phyloP scores from a whole-genome alignment of 1,140 invertebrate genomes.

The Leptestheria dahalacensis region DNA sequence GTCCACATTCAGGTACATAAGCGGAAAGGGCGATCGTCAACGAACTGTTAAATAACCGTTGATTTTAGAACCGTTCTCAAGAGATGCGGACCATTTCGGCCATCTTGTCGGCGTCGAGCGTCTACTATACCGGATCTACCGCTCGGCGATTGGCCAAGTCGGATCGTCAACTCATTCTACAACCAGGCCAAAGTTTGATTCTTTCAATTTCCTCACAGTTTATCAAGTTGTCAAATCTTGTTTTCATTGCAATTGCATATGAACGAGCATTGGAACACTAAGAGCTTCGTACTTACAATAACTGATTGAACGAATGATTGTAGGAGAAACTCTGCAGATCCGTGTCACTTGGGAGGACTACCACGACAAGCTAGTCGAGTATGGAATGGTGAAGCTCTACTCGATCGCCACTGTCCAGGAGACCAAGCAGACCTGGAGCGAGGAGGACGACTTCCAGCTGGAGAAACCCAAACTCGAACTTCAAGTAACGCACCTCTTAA shows the following conservation, averaged over 20 bases:
- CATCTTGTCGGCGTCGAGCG: conserved; percentile 44
- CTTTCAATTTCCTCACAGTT: background rate
- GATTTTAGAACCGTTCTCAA: conserved; percentile 39
- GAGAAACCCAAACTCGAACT: conserved; percentile 49
- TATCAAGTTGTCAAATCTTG: no score
- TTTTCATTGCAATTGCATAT: no score
- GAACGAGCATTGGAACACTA: no score
- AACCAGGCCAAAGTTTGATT: background rate
- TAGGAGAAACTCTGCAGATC: conserved; percentile 41
- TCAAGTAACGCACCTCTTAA: background rate
- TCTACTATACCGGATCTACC: conserved; percentile 60
- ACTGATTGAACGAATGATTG: background rate
- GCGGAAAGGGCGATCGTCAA: no score
- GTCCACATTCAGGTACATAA: conserved; percentile 41
- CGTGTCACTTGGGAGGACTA: conserved; percentile 45
- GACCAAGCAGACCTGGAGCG: conserved; percentile 55
- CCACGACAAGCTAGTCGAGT: conserved; percentile 52
- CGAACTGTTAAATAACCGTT: no score
- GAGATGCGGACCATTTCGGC: conserved; percentile 45
- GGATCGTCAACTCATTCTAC: background rate
- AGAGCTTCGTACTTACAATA: no score
- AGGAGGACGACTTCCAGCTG: conserved; percentile 57
- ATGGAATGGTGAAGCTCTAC: conserved; percentile 54
- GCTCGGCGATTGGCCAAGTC: conserved; percentile 26
- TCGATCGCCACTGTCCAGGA: conserved; percentile 50